These are phyloP conservation scores for Aspidiotus destructor DNA, from an alignment of 2,888 invertebrate species.

Conservation along the genomic window DNA sequence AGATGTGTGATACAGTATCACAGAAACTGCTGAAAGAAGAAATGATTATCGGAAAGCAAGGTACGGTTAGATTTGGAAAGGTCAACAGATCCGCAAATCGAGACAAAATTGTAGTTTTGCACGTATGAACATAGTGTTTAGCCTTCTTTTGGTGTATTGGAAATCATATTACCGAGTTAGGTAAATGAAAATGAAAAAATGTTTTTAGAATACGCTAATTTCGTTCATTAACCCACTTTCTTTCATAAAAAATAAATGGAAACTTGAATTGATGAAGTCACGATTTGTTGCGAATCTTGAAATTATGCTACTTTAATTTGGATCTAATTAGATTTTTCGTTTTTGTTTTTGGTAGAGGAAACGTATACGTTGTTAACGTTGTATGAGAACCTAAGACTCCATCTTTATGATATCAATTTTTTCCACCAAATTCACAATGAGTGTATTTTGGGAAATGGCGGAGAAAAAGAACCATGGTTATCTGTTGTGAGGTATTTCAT, in stretches of 20 bases:
- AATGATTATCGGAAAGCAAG: constrained; percentile 7
- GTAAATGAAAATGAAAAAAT: too few species aligned
- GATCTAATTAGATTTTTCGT: neutral
- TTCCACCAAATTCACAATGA: constrained; percentile 3
- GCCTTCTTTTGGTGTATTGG: too few species aligned
- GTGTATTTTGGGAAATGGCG: neutral
- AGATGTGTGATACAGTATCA: neutral
- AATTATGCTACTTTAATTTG: neutral
- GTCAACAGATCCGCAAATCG: too few species aligned
- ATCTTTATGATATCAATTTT: constrained; percentile 8
- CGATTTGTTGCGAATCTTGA: neutral
- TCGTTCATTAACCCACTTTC: too few species aligned
- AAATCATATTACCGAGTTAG: too few species aligned
- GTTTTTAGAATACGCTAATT: too few species aligned
- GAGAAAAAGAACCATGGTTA: neutral
- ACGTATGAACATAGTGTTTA: too few species aligned
- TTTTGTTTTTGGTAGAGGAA: constrained; percentile 3
- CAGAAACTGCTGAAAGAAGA: neutral
- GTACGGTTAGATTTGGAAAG: neutral
- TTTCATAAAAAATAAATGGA: too few species aligned
- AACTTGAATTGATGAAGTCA: too few species aligned
- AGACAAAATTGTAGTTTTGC: too few species aligned
- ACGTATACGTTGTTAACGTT: constrained; percentile 1
- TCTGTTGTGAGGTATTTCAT: constrained; percentile 1
- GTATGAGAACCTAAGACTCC: neutral